Base-by-base conservation (phyloP, 2,113 vertebrate genomes). In the Penelope pileata region DNA sequence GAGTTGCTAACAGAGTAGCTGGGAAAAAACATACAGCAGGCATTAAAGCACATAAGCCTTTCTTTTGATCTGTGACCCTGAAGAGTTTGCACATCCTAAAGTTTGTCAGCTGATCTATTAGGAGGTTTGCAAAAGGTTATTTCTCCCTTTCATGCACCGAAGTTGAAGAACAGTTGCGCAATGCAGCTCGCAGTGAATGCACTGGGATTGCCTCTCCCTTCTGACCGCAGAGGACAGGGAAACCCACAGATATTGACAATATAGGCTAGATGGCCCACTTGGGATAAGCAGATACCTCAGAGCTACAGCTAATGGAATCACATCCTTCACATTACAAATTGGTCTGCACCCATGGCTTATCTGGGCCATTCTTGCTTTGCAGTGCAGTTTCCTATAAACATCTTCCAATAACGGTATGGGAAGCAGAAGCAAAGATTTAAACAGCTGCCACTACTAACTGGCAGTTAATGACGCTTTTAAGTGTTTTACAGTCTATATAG, bases 391-490 rank as follows among this genome's bases (percentile, higher is more conserved):
- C 81, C 59, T 32, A 38, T 79, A 60, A 96, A 83, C 42, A 84
- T 27, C 15, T 34, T 66, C 45, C 73, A 69, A 9, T 83, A 80
- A 72, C 21, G 21, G 42, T 6, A 66, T 14, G 24, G 69, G 73
- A 84, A 89, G 53, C 70, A 89, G 63, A 90, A 90, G 7, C 53
- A 78, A 90, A 86, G 54, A 88, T 69, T 90, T 88, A 67, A 94
- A 96, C 53, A 90, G 92, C 88, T 92, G 76, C n/a, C 45, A 80
- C 86, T 51, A 50, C 84, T 93, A 58, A 24, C 83, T 82, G 69
- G 73, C 84, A 91, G 79, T 92, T 93, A 93, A 90, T 96, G 93
- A 91, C 45, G 86, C 77, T 90, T 91, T 6, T 78, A 90, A 84
- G 60, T 32, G 64, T 64, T 96, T 92, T 93, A 94, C 84, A 62